A percentile compares a stretch with the other conserved stretches of the same genome.
Evolutionary conservation across 2,797 vertebrate genomes (phyloP).

Genomic region (Crax fasciolata): DNA sequence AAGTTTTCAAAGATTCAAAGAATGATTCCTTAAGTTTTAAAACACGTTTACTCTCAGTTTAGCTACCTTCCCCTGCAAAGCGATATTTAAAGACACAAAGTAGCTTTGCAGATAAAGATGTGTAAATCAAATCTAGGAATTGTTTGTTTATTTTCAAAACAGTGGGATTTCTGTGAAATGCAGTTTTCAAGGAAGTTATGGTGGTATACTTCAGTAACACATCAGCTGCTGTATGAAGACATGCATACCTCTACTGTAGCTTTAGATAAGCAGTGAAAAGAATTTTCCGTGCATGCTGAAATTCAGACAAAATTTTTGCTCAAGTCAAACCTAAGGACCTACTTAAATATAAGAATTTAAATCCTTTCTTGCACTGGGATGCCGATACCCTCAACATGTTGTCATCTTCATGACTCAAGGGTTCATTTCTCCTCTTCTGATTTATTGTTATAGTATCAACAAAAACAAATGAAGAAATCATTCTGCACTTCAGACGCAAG

Average conservation of each 20-base stretch:
- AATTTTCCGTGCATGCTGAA: neutral
- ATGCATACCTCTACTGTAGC: neutral
- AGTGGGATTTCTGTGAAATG: neutral
- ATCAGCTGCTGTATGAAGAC: neutral
- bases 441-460: neutral
- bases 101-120: neutral
- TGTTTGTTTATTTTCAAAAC: neutral
- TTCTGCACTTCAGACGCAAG: neutral
- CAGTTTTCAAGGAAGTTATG: neutral
- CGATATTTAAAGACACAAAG: neutral
- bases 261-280: neutral
- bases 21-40: neutral
- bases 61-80: neutral
- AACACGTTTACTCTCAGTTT: neutral
- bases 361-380: neutral
- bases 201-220: neutral
- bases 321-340: neutral
- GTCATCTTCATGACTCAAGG: neutral
- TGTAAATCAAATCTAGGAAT: neutral
- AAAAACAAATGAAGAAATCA: neutral
- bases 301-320: neutral
- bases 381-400: neutral
- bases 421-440: neutral
- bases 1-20: rapidly evolving
- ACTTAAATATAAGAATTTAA: neutral